These are phyloP conservation scores for Oreocharis arfaki DNA, from an alignment of 2,113 vertebrate species.

Conservation along the genomic window DNA sequence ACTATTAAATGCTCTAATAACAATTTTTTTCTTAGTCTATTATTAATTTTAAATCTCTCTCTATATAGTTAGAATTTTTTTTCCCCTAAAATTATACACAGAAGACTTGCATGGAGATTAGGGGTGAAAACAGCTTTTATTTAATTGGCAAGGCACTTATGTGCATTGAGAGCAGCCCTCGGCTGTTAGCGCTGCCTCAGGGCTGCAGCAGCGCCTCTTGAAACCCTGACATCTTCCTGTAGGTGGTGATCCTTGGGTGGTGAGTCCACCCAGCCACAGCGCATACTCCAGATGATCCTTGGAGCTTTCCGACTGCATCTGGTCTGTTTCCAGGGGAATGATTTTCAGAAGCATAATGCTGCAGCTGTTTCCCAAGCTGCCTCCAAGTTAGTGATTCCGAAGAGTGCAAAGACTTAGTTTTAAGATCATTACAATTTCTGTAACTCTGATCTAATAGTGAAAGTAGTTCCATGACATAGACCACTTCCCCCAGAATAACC, in stretches of 20 bases:
- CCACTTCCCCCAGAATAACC: background rate
- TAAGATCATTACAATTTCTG: background rate
- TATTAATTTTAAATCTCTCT: background rate
- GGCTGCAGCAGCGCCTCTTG: background rate
- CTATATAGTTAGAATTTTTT: background rate
- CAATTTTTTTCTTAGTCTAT: background rate
- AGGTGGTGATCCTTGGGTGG: background rate
- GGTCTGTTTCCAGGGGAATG: background rate
- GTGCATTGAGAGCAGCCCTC: background rate
- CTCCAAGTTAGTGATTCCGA: background rate
- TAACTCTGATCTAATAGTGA: background rate
- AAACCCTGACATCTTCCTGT: background rate
- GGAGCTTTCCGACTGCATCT: background rate
- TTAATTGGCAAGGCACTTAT: background rate
- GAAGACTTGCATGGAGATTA: background rate
- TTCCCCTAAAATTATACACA: background rate
- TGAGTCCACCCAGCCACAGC: rapidly evolving
- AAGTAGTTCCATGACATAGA: background rate
- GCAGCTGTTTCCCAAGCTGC: background rate
- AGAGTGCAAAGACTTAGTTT: background rate
- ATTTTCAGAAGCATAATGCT: background rate
- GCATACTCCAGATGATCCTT: background rate
- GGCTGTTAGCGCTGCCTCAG: background rate
- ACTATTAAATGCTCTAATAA: background rate
- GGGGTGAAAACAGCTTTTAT: background rate